A percentile compares a stretch with the other conserved stretches of the same genome.
Evolutionary conservation across 2,797 vertebrate species (phyloP).

Genomic region (Holocentrus rufus): DNA sequence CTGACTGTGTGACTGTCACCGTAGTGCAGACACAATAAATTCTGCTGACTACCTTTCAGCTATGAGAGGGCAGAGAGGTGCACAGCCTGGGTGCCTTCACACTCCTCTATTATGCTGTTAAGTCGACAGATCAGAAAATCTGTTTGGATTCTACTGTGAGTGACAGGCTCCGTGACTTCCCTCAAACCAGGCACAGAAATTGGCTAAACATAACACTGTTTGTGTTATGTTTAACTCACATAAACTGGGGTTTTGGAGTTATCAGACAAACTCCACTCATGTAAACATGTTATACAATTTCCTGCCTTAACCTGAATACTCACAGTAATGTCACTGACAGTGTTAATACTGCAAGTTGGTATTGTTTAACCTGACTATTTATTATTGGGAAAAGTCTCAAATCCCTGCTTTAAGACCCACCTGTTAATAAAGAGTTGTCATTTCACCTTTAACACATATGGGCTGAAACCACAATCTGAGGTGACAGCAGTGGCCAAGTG

Average conservation of each 20-base stretch:
- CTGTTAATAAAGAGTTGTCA: no score
- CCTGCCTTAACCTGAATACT: no score
- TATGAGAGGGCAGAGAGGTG: neutral
- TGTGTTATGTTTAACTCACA: neutral
- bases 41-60: slow-evolving; percentile 2
- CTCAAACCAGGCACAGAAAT: slow-evolving; percentile 9
- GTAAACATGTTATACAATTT: no score
- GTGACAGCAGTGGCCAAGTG: slow-evolving; percentile 15
- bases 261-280: no score
- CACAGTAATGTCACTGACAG: no score
- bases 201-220: neutral
- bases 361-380: no score
- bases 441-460: no score
- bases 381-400: no score
- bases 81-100: slow-evolving; percentile 10
- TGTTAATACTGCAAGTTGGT: no score
- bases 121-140: neutral
- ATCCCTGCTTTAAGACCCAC: no score
- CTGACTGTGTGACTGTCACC: slow-evolving; percentile 9
- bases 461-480: neutral
- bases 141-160: slow-evolving; percentile 4
- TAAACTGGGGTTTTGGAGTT: no score
- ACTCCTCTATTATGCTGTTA: slow-evolving; percentile 8
- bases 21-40: neutral
- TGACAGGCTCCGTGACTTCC: slow-evolving; percentile 7